phyloP scores from a whole-genome alignment of 2,797 vertebrate species.

The Tadarida brasiliensis region DNA sequence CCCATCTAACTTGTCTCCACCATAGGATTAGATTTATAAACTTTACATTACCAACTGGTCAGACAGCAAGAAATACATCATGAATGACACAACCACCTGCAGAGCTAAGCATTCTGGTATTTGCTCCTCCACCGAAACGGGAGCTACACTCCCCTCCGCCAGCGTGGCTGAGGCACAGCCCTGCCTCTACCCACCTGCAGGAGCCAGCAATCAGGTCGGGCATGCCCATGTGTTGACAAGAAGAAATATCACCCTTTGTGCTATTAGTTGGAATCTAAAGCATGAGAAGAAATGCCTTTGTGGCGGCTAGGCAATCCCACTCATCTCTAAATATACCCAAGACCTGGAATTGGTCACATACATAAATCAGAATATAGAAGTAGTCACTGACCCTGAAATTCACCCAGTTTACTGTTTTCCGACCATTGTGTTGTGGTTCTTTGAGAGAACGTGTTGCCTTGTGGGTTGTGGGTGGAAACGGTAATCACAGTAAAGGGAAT shows the following conservation, averaged over 20 bases:
- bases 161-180: background rate
- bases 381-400: background rate
- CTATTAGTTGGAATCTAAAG: conserved; percentile 65
- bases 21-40: conserved; percentile 73
- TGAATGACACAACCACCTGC: conserved; percentile 41
- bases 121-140: background rate
- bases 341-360: background rate
- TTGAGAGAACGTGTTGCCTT: conserved; percentile 6
- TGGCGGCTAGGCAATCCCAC: background rate
- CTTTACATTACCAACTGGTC: conserved; percentile 58
- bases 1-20: conserved; percentile 64
- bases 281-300: conserved; percentile 41
- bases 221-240: conserved; percentile 25
- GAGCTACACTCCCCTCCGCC: background rate
- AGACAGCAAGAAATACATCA: conserved; percentile 70
- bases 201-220: background rate
- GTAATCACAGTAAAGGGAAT: background rate
- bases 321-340: conserved; percentile 8
- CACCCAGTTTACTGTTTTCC: background rate
- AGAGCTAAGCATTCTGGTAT: conserved; percentile 7
- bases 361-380: conserved; percentile 15
- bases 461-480: background rate
- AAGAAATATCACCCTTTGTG: conserved; percentile 57
- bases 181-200: background rate
- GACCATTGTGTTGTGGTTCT: background rate